Percentiles rank a stretch among this genome's conserved stretches.
Evolutionary conservation across 2,797 vertebrate species (phyloP).

Genomic region (Hyperoplus lanceolatus): DNA sequence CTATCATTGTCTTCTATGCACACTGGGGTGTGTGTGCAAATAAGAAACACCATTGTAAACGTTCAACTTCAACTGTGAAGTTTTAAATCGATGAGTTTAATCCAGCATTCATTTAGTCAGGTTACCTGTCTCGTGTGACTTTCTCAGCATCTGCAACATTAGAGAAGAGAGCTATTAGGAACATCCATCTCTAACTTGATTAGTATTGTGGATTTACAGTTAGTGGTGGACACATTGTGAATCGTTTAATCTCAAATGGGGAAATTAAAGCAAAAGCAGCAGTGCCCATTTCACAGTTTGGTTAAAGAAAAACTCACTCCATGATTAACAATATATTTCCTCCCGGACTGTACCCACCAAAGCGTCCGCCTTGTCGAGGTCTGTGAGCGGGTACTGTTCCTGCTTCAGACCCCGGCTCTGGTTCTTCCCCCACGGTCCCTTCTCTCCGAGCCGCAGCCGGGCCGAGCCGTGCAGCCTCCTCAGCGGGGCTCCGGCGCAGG

Average conservation of each 20-base stretch:
- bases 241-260: neutral
- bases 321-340: neutral
- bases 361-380: constrained; percentile 92
- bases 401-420: constrained; percentile 77
- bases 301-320: neutral
- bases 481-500: constrained; percentile 38
- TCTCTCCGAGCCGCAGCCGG: constrained; percentile 72
- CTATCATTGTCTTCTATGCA: no score
- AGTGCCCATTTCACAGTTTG: neutral
- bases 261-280: constrained; percentile 13
- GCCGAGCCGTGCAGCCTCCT: constrained; percentile 68
- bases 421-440: constrained; percentile 75
- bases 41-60: no score
- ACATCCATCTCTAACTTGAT: neutral
- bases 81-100: neutral
- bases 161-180: constrained; percentile 1
- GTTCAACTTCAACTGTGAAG: neutral
- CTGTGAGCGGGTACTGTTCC: constrained; percentile 79
- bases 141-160: constrained; percentile 85
- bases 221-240: neutral
- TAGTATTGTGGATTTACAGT: neutral
- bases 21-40: no score
- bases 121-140: constrained; percentile 89
- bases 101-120: neutral
- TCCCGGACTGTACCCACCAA: constrained; percentile 74